Base-by-base conservation (phyloP, 2,797 vertebrate species). In the Falco naumanni region DNA sequence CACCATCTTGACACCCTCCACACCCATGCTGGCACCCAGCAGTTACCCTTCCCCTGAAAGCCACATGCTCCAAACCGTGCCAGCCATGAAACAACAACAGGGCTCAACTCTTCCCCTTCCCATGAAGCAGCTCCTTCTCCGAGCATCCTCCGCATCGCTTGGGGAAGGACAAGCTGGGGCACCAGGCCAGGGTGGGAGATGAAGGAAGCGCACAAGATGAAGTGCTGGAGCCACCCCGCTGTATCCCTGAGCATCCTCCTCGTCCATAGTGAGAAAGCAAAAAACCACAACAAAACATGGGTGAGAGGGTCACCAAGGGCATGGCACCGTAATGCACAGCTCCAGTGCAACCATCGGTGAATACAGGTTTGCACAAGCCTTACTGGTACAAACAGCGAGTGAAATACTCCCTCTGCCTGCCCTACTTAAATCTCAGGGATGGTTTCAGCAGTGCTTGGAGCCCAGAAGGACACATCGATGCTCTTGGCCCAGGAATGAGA, bases 261-360 rank as follows among this genome's bases (percentile, higher is more conserved):
- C 5, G 2, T 11, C 5, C 56, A 6, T 2, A 41, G 18, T 15
- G 4, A 16, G 59, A 33, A 69, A 77, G 28, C 18, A 26, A 15
- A 47, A 25, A 11, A 41, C 41, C 0, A 20, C 10, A 22, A 13
- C 26, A 43, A 43, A 11, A 0, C n/a, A 9, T 0, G 0, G 71
- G 28, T 0, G 7, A 31, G 48, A 19, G 43, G 13, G 31, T 51
- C 61, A 9, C 71, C 2, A 2, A 37, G 72, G 31, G 61, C 33
- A 6, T 70, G 2, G 10, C 22, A 0, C 61, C 6, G 0, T 10
- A 0, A 7, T 4, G 6, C 31, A 3, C 70, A 17, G 33, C 77
- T 47, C 74, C 74, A 28, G 26, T 0, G 3, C 76, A 45, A 10
- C 64, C 72, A 5, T 1, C 1, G 0, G 7, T 12, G 16, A 41